Conservation (phyloP, 2,797 vertebrate genomes). For the Platyrinchus mystaceus region DNA sequence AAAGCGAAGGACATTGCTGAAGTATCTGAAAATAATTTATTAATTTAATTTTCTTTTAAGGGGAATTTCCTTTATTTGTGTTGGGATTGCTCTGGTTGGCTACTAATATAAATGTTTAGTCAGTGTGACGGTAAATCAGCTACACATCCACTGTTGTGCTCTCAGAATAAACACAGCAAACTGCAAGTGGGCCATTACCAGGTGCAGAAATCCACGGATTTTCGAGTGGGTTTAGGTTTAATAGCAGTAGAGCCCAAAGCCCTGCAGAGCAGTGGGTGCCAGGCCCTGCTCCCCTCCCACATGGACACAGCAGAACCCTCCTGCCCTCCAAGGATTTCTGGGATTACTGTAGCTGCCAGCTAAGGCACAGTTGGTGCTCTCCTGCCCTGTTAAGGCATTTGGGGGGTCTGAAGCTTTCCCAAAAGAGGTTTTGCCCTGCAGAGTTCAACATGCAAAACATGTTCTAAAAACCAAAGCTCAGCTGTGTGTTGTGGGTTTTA, state of each 20-base stretch:
- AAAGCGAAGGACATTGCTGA: constrained; percentile 54
- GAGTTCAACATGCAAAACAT: background rate
- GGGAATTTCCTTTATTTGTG: constrained; percentile 29
- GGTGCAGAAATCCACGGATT: background rate
- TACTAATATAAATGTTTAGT: constrained; percentile 14
- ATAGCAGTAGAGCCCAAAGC: background rate
- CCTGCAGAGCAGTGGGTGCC: background rate
- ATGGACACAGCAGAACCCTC: background rate
- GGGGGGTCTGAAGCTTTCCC: background rate
- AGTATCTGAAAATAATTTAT: constrained; percentile 77
- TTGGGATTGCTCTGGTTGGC: constrained; percentile 64
- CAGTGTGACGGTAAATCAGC: background rate
- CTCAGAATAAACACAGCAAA: background rate
- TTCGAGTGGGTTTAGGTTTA: background rate
- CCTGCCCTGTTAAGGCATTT: background rate
- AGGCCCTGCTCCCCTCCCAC: background rate
- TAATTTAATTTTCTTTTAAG: constrained; percentile 61
- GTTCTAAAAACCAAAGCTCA: background rate
- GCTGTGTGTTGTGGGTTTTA: background rate
- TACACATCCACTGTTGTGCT: background rate
- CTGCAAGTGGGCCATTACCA: background rate
- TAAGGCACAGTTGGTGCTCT: background rate
- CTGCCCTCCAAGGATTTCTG: background rate
- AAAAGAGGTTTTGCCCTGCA: background rate
- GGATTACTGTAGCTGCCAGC: background rate